phyloP scores from a whole-genome alignment of 2,797 vertebrate genomes.

The Acipenser ruthenus region DNA sequence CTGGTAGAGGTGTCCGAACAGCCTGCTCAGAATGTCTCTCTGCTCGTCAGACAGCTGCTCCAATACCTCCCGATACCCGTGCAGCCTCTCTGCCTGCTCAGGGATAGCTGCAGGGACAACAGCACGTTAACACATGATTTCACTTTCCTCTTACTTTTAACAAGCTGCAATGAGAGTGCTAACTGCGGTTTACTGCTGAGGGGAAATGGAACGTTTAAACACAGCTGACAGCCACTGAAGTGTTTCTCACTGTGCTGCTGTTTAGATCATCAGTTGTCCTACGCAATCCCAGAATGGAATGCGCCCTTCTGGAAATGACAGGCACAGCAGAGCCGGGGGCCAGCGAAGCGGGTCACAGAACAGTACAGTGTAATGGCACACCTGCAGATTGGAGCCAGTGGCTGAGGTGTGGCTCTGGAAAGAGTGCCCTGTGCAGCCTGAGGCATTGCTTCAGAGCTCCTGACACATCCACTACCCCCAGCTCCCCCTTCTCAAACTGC shows the following conservation, averaged over 20 bases:
- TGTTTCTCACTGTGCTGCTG: too few species aligned
- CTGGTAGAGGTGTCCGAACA: conserved; percentile 60
- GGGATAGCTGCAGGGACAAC: conserved; percentile 34
- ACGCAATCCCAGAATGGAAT: too few species aligned
- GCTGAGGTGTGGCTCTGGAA: conserved; percentile 30
- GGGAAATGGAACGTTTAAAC: too few species aligned
- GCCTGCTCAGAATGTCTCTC: conserved; percentile 38
- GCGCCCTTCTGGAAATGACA: too few species aligned
- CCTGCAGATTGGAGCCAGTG: conserved; percentile 52
- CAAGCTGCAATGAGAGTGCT: neutral
- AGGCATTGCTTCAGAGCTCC: conserved; percentile 56
- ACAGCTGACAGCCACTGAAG: too few species aligned
- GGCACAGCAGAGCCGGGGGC: too few species aligned
- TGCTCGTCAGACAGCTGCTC: conserved; percentile 41
- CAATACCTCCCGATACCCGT: conserved; percentile 39
- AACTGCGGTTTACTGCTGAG: too few species aligned
- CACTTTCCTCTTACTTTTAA: neutral
- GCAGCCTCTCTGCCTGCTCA: conserved; percentile 38
- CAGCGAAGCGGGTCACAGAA: too few species aligned
- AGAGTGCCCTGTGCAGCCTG: conserved; percentile 37
- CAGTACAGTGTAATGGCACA: conserved; percentile 12
- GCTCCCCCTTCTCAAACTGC: conserved; percentile 43
- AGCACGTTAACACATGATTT: neutral
- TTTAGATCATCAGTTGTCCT: too few species aligned
- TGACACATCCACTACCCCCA: conserved; percentile 44